Evolutionary conservation across 2,888 invertebrate genomes (phyloP).

Genomic region (Dorcus parallelipipedus): DNA sequence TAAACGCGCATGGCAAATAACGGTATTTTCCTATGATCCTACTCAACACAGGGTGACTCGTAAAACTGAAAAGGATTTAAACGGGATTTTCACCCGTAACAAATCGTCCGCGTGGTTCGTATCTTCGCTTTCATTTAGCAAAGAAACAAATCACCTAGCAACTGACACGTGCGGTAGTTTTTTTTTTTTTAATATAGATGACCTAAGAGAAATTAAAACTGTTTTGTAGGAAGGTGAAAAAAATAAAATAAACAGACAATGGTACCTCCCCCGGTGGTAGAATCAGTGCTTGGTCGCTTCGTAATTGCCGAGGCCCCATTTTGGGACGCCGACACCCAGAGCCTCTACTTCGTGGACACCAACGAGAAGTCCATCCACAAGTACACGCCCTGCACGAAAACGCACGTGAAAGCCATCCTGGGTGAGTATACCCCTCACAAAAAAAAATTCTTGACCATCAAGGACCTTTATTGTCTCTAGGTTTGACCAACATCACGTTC

Average conservation of each 20-base stretch:
- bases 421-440: not conserved
- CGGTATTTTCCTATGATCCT: too few relatives aligned
- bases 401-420: slow-evolving; percentile 7
- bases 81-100: too few relatives aligned
- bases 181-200: too few relatives aligned
- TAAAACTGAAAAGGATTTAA: too few relatives aligned
- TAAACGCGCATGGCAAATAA: too few relatives aligned
- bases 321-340: slow-evolving; percentile 14
- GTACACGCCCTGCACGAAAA: slow-evolving; percentile 8
- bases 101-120: too few relatives aligned
- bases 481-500: slow-evolving; percentile 46
- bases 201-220: too few relatives aligned
- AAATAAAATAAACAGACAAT: not conserved
- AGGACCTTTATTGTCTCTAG: not conserved
- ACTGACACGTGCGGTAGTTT: too few relatives aligned
- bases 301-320: slow-evolving; percentile 11
- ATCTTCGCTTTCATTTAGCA: too few relatives aligned
- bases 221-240: too few relatives aligned
- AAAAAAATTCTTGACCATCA: not conserved
- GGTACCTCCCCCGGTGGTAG: slow-evolving; percentile 4
- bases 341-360: slow-evolving; percentile 17
- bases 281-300: slow-evolving; percentile 10
- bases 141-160: too few relatives aligned
- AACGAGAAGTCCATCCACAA: slow-evolving; percentile 14
- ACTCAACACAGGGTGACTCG: too few relatives aligned